A percentile compares a stretch with the other conserved stretches of the same genome.
These are phyloP conservation scores for Mythimna loreyi DNA, from an alignment of 2,888 invertebrate genomes.

Conservation along the genomic window DNA sequence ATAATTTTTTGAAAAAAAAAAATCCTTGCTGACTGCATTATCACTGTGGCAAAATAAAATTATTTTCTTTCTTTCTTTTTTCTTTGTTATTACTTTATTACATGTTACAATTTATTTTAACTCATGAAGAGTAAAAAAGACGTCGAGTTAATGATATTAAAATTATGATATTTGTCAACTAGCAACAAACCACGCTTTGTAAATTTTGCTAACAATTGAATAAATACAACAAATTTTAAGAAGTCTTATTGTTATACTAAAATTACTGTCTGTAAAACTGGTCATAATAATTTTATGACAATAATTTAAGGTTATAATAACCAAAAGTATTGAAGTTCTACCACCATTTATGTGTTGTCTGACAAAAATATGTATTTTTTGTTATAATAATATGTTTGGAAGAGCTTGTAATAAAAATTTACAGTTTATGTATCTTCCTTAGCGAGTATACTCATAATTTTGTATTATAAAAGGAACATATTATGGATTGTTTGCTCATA, in stretches of 20 bases:
- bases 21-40: too few relatives aligned
- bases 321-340: slow-evolving; percentile 26
- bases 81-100: too few relatives aligned
- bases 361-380: slow-evolving; percentile 12
- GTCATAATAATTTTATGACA: slow-evolving; percentile 24
- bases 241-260: slow-evolving; percentile 9
- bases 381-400: slow-evolving; percentile 5
- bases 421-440: neutral
- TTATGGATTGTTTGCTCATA: slow-evolving; percentile 8
- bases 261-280: slow-evolving; percentile 31
- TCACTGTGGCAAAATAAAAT: too few relatives aligned
- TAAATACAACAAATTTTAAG: slow-evolving; percentile 1
- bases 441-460: neutral
- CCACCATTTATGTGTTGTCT: neutral
- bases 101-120: neutral
- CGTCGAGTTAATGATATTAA: neutral
- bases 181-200: neutral
- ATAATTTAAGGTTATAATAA: slow-evolving; percentile 25
- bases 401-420: neutral
- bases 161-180: slow-evolving; percentile 2
- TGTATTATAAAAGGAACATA: neutral
- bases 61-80: too few relatives aligned
- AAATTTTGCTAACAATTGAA: neutral
- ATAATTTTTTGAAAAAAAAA: too few relatives aligned
- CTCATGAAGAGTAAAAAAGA: neutral